Evolutionary conservation across 2,888 invertebrate genomes (phyloP), one percentile per base, ranked within the genome.

Genomic region (Rhabditoides inermis): DNA sequence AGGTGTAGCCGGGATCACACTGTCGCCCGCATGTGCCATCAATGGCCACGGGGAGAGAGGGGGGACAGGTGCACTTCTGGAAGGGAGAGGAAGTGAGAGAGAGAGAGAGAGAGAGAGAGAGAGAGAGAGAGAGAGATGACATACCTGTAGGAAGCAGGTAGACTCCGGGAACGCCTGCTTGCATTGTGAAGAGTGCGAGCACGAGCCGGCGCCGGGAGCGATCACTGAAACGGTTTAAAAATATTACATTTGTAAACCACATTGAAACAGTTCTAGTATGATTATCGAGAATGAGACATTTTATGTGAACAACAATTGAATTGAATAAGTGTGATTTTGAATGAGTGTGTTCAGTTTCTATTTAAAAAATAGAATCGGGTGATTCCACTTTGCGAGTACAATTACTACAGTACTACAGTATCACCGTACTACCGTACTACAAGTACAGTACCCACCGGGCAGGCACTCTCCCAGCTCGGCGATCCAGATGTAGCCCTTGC

Each of bases 11-110:
- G n/a, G 62, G 53, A 1, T 66, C 52, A 49, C 76, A 76, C 12
- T 62, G 57, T 28, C 55, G 45, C 27, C 76, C 76, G 52, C 76
- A 76, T 2, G 76, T 76, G 30, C 76, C 76, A 47, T 76, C 76
- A 26, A 70, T 71, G 2, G 76, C 68, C 6, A 73, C 61, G 18
- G 76, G 76, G 25, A 62, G 45, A 15, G 60, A 56, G 2, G 60
- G 51, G 2, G 76, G 76, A 32, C 76, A 76, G 22, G 65, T 58
- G 47, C 76, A 76, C 4, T 67, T 69, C 46, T 69, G 68, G 48
- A 69, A 55, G 51, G 62, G 61, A 49, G 66, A 67, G 1, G 48
- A n/a, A 28, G 35, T 18, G n/a, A 20, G 18, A 7, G 32, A 32
- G 32, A 15, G 15, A 32, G 7, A 32, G 7, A 32, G 15, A 32